A percentile compares a stretch with the other conserved stretches of the same genome.
phyloP scores from a whole-genome alignment of 2,888 invertebrate species.

The Cosmia trapezina region DNA sequence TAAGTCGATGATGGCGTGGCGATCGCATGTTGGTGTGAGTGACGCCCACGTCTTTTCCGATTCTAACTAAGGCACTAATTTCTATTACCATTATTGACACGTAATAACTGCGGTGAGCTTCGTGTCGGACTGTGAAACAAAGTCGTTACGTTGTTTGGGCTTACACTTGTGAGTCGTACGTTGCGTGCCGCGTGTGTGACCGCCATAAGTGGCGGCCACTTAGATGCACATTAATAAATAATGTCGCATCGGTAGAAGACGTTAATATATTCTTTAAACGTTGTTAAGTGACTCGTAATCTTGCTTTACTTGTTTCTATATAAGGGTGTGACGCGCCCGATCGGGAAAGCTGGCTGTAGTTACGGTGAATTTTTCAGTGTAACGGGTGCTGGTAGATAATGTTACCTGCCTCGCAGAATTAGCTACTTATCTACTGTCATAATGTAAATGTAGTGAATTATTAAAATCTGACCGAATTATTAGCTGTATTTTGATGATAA shows the following conservation, averaged over 20 bases:
- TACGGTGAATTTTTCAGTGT: constrained; percentile 40
- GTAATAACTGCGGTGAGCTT: constrained; percentile 78
- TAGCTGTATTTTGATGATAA: neutral
- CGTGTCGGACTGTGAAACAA: constrained; percentile 76
- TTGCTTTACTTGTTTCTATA: constrained; percentile 70
- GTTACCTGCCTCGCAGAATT: neutral
- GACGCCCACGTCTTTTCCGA: constrained; percentile 66
- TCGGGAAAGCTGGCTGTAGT: constrained; percentile 25
- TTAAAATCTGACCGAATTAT: neutral
- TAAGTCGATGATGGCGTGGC: constrained; percentile 51
- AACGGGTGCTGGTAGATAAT: constrained; percentile 1
- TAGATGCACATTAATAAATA: constrained; percentile 82
- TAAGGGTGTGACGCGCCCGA: constrained; percentile 57
- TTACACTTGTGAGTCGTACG: constrained; percentile 68
- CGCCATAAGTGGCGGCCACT: constrained; percentile 84
- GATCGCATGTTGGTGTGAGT: constrained; percentile 63
- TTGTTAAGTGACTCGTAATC: constrained; percentile 75
- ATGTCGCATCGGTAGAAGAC: constrained; percentile 77
- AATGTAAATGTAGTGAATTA: neutral
- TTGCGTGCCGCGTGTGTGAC: constrained; percentile 71
- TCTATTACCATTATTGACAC: constrained; percentile 82
- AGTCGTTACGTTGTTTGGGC: constrained; percentile 81
- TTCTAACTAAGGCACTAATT: constrained; percentile 76
- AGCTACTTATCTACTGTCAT: too few relatives aligned
- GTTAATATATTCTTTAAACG: constrained; percentile 82